Conservation (phyloP, 2,888 invertebrate genomes). For the Temnothorax ravouxi region DNA sequence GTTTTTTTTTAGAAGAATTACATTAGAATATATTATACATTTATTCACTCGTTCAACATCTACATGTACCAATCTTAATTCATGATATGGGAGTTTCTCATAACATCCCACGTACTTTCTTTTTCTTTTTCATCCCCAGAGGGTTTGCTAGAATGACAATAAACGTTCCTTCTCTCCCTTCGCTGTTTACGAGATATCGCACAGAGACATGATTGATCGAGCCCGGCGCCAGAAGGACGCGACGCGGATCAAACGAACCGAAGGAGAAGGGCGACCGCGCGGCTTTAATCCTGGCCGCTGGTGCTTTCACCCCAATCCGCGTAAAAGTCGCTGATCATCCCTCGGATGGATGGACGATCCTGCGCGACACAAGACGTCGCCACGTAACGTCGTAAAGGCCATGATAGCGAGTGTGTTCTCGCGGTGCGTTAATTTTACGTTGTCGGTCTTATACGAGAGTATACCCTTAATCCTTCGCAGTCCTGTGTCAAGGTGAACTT, state of each 20-base stretch:
- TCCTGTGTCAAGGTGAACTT: not conserved
- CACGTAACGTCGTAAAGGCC: slow-evolving; percentile 35
- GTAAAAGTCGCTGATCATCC: slow-evolving; percentile 44
- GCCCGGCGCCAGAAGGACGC: slow-evolving; percentile 80
- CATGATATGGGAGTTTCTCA: slow-evolving; percentile 27
- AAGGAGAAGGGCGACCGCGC: slow-evolving; percentile 38
- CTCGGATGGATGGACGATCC: slow-evolving; percentile 27
- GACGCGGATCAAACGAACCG: slow-evolving; percentile 72
- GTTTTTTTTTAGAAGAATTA: no score
- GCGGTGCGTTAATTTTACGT: slow-evolving; percentile 48
- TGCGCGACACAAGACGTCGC: slow-evolving; percentile 28
- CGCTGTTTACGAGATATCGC: slow-evolving; percentile 77
- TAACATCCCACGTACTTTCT: not conserved
- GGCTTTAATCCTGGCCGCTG: slow-evolving; percentile 55
- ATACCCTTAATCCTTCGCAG: slow-evolving; percentile 1
- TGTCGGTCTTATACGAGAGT: not conserved
- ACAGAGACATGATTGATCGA: slow-evolving; percentile 80
- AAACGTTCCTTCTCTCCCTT: slow-evolving; percentile 35
- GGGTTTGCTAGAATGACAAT: slow-evolving; percentile 31
- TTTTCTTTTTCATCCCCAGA: not conserved
- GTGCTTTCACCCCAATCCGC: slow-evolving; percentile 24
- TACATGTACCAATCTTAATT: slow-evolving; percentile 29
- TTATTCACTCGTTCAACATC: not conserved
- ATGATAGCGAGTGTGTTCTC: slow-evolving; percentile 8
- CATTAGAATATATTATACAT: not conserved